phyloP scores from a whole-genome alignment of 2,113 vertebrate species.

The Ornithorhynchus anatinus region DNA sequence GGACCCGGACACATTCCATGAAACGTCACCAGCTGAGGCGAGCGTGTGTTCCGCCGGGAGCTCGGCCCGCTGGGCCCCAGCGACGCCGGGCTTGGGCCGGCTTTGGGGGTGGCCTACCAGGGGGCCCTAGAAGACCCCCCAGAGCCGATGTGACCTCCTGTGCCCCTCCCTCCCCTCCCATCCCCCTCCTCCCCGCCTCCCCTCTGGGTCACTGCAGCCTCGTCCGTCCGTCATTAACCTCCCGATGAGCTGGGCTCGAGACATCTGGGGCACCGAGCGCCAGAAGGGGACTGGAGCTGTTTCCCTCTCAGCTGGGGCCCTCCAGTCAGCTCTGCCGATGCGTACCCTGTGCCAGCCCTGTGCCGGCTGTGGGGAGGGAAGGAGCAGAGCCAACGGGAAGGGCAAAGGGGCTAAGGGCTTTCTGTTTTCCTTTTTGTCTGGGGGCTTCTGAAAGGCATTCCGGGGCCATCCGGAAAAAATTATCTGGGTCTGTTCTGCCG shows the following conservation, averaged over 20 bases:
- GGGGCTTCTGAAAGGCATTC: too few relatives aligned
- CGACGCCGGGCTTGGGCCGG: neutral
- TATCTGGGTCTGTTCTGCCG: too few relatives aligned
- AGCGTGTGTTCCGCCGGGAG: neutral
- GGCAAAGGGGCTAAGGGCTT: too few relatives aligned
- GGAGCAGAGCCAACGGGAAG: too few relatives aligned
- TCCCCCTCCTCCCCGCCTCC: neutral
- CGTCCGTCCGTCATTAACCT: neutral
- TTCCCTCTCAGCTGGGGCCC: neutral
- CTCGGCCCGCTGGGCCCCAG: neutral
- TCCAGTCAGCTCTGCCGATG: neutral
- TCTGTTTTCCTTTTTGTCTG: too few relatives aligned
- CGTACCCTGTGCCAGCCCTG: neutral
- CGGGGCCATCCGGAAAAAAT: too few relatives aligned
- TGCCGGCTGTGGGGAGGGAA: too few relatives aligned
- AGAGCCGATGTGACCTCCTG: neutral
- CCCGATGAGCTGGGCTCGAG: neutral
- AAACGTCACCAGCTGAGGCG: neutral
- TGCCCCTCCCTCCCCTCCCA: neutral
- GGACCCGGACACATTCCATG: neutral
- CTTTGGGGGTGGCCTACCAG: too few relatives aligned
- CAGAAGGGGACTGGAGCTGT: neutral
- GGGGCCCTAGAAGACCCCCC: neutral
- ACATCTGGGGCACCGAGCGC: neutral
- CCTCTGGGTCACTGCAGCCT: neutral